Evolutionary conservation across 2,113 vertebrate genomes (phyloP), one percentile per base, ranked within the genome.

Genomic region (Tragelaphus strepsiceros): DNA sequence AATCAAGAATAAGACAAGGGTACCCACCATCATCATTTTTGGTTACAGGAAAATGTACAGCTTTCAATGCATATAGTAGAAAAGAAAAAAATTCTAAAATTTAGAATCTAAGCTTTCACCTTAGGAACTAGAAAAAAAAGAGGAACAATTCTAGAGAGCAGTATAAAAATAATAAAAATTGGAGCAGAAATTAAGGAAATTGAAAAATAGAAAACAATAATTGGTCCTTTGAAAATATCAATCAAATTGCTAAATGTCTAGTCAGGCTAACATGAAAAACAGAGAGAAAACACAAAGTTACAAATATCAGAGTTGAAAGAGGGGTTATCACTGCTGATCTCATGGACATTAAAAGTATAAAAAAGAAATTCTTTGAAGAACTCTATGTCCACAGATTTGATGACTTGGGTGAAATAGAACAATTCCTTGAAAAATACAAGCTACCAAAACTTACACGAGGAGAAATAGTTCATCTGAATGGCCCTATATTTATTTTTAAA

Each of bases 171-270:
- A 85, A 88, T 88, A 58, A 93, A 96, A 90, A 92, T 90, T n/a
- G 56, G 32, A 91, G n/a, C 49, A 92, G 26, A 94, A 92, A 82
- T 94, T 32, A 97, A 61, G 77, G 39, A 93, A 81, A 96, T 51
- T 81, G 51, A 46, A 83, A 92, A 96, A 95, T 84, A 17, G 21
- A 90, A 96, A 96, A 92, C 22, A 39, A 94, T 85, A 93, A 59
- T 13, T 83, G 16, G n/a, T 61, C 89, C 21, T 94, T 91, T 94
- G 74, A 90, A 88, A 95, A 91, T 58, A 89, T 86, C 62, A 90
- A 90, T 95, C 77, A 85, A 92, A 84, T 96, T 78, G 77, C 64
- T 78, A 93, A 91, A 81, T 62, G 46, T 95, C 21, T 84, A 84
- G 32, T 39, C 32, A 88, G 28, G 32, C 32, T 80, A 91, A 89